Evolutionary conservation across 2,113 vertebrate genomes (phyloP).

Genomic region (Ascaphus truei): DNA sequence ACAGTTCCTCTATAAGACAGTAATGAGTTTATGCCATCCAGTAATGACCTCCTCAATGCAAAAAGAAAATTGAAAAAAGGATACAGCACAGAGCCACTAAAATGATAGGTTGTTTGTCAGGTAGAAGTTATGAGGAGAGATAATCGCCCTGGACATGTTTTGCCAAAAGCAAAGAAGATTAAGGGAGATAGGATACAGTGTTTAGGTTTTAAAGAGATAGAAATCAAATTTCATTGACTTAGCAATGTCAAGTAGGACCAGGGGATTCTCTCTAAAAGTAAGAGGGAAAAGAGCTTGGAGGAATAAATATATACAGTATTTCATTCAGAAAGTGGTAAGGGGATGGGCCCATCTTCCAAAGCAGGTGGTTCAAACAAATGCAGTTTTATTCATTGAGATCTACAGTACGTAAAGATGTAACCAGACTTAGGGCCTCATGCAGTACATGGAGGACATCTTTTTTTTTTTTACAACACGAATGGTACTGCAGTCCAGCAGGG

Average conservation of each 20-base stretch:
- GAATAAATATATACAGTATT: neutral
- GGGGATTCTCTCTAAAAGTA: neutral
- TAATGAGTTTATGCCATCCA: neutral
- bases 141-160: conserved; percentile 14
- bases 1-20: neutral
- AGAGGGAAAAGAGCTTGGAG: neutral
- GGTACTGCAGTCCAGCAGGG: no score
- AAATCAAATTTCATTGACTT: conserved; percentile 28
- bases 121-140: conserved; percentile 23
- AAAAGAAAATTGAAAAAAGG: conserved; percentile 10
- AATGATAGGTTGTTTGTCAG: conserved; percentile 23
- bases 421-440: no score
- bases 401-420: no score
- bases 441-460: no score
- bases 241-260: conserved; percentile 4
- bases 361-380: no score
- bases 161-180: conserved; percentile 26
- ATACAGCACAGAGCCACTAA: neutral
- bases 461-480: no score
- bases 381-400: no score
- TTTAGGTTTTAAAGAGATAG: conserved; percentile 27
- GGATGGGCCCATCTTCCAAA: no score
- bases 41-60: conserved; percentile 17
- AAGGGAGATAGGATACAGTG: conserved; percentile 16
- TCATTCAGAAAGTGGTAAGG: no score